phyloP scores from a whole-genome alignment of 2,113 vertebrate genomes.

The Chlamydotis undulata region DNA sequence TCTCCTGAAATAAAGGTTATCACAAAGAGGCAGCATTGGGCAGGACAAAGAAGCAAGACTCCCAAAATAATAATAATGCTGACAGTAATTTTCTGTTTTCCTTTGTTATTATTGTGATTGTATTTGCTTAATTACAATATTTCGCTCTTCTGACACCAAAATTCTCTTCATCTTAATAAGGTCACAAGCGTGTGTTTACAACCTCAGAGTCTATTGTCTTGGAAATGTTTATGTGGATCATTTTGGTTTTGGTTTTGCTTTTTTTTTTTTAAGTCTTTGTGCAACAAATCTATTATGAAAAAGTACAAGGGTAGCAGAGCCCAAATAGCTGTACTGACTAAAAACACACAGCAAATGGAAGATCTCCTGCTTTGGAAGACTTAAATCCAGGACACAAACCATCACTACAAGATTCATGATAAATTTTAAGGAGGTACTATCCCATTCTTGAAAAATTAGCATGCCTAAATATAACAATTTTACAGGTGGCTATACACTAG shows the following conservation, averaged over 20 bases:
- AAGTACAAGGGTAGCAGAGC: neutral
- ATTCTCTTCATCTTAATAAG: neutral
- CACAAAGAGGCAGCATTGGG: neutral
- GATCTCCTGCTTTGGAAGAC: neutral
- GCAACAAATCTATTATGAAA: neutral
- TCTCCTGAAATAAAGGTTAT: neutral
- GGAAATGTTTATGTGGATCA: neutral
- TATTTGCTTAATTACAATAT: neutral
- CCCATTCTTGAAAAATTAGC: neutral
- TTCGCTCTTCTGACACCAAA: neutral
- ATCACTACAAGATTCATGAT: accelerated
- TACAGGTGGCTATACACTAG: no score
- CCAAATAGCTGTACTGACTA: neutral
- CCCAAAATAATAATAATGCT: neutral
- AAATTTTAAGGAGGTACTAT: neutral
- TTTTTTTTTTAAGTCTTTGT: neutral
- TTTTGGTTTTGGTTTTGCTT: neutral
- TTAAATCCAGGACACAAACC: neutral
- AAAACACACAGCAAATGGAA: neutral
- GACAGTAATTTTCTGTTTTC: neutral
- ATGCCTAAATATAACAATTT: neutral
- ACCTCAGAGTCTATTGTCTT: neutral
- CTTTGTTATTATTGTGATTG: neutral
- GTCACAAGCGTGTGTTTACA: neutral
- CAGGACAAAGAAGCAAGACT: neutral